A percentile compares a stretch with the other conserved stretches of the same genome.
Conservation (phyloP, 2,888 invertebrate species). For the Oligia latruncula region DNA sequence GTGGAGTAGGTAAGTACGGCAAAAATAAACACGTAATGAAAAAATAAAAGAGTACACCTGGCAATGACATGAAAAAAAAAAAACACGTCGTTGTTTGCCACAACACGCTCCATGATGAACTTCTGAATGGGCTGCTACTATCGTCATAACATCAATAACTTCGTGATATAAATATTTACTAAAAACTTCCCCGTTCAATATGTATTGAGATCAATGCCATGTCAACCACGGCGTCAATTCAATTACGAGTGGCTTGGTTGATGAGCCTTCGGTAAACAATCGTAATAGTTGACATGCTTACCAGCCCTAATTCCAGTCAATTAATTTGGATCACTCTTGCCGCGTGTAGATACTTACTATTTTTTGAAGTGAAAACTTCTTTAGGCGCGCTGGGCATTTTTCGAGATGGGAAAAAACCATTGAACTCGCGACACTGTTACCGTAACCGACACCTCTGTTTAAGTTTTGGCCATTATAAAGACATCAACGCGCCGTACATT, state of each 20-base stretch:
- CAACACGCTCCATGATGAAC: neutral
- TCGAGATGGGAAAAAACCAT: no score
- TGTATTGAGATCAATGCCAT: constrained; percentile 5
- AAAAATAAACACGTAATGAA: neutral
- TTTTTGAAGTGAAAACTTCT: neutral
- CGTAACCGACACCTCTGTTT: no score
- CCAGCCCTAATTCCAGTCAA: neutral
- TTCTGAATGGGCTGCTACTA: constrained; percentile 4
- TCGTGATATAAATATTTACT: constrained; percentile 25
- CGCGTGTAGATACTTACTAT: no score
- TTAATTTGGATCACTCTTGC: neutral
- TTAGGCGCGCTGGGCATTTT: no score
- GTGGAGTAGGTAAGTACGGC: neutral
- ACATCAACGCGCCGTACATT: no score
- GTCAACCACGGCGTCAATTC: neutral
- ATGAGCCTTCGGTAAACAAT: constrained; percentile 5
- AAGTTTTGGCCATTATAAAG: no score
- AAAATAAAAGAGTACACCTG: neutral
- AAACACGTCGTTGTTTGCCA: neutral
- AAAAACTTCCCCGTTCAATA: constrained; percentile 9
- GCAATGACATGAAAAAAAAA: neutral
- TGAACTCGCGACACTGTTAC: no score
- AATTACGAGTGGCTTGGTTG: constrained; percentile 12
- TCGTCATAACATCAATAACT: constrained; percentile 13
- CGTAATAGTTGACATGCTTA: neutral